phyloP scores from a whole-genome alignment of 2,113 vertebrate species.

The Paradoxurus hermaphroditus region DNA sequence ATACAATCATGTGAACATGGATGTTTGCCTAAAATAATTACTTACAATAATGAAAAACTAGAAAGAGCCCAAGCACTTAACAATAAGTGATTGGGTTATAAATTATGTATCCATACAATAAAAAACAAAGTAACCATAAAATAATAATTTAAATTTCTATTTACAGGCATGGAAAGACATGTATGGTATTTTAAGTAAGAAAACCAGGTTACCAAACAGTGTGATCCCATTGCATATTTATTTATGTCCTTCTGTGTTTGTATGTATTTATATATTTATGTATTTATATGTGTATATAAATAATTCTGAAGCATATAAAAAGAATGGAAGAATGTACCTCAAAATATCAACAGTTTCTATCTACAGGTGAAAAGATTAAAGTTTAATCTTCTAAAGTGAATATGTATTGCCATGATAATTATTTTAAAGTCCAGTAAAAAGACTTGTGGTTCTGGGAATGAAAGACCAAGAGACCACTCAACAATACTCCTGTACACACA shows the following conservation, averaged over 20 bases:
- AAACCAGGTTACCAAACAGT: not conserved
- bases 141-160: not conserved
- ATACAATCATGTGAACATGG: not conserved
- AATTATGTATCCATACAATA: not conserved
- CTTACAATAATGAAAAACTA: conserved; percentile 18
- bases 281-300: not conserved
- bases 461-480: not conserved
- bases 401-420: not conserved
- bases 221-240: not conserved
- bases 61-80: not conserved
- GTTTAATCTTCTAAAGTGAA: not conserved
- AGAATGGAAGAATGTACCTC: not conserved
- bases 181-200: not conserved
- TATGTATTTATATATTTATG: not conserved
- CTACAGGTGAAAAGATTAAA: not conserved
- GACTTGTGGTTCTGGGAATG: not conserved
- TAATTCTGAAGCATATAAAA: not conserved
- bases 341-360: not conserved
- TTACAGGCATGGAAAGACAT: not conserved
- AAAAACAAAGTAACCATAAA: not conserved
- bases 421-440: not conserved
- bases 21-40: not conserved
- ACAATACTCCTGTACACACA: not conserved
- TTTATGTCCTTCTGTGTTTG: not conserved
- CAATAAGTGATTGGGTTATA: not conserved